These are phyloP conservation scores for Arctocebus calabarensis DNA, from an alignment of 2,797 vertebrate genomes.

Conservation along the genomic window DNA sequence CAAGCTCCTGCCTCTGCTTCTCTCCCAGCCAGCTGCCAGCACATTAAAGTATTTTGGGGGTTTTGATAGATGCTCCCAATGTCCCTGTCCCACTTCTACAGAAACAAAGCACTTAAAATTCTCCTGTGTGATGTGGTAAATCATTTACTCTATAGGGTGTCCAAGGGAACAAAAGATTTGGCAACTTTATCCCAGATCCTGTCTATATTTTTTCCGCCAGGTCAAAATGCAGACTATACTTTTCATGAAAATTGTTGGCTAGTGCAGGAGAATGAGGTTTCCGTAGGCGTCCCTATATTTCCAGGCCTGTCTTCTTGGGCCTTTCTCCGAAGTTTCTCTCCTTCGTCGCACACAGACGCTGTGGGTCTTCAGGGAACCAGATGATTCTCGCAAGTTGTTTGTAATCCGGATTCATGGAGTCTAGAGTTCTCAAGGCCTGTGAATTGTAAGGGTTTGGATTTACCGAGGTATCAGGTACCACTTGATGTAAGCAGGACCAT, in stretches of 20 bases:
- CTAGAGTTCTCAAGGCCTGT: background rate
- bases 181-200: constrained; percentile 66
- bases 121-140: constrained; percentile 50
- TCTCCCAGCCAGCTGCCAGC: background rate
- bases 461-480: background rate
- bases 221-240: background rate
- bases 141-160: constrained; percentile 48
- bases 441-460: background rate
- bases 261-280: background rate
- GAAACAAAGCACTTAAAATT: constrained; percentile 63
- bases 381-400: background rate
- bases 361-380: background rate
- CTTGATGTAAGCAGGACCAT: background rate
- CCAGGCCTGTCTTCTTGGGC: background rate
- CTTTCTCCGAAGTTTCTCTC: background rate
- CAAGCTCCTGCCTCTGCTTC: background rate
- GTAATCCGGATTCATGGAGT: background rate
- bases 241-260: background rate
- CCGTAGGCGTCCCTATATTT: background rate
- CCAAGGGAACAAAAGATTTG: constrained; percentile 50
- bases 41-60: background rate
- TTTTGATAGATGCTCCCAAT: constrained; percentile 27
- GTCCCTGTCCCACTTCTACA: constrained; percentile 60
- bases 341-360: background rate
- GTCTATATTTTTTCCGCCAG: constrained; percentile 37